Evolutionary conservation across 2,797 vertebrate genomes (phyloP).

Genomic region (Hozukius guyotensis): DNA sequence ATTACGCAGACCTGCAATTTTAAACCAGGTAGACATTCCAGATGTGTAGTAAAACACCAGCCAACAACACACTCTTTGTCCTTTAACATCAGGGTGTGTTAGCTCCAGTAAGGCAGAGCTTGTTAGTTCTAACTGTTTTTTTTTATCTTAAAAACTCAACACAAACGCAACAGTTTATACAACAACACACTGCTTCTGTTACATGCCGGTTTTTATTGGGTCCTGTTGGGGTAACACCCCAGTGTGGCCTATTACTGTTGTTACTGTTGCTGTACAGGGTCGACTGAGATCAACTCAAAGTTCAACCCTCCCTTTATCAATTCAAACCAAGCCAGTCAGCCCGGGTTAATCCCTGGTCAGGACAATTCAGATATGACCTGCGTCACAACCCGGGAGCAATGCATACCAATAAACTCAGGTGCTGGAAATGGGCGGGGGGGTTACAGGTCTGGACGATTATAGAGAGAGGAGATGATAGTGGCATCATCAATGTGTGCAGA

Average conservation of each 20-base stretch:
- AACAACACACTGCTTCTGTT: neutral
- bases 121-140: slow-evolving; percentile 11
- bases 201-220: slow-evolving; percentile 39
- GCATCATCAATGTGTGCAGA: too few species aligned
- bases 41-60: slow-evolving; percentile 15
- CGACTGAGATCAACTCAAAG: neutral
- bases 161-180: slow-evolving; percentile 11
- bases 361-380: too few species aligned
- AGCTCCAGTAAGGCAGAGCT: slow-evolving; percentile 1
- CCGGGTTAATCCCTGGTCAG: too few species aligned
- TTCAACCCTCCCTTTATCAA: too few species aligned
- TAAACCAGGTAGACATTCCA: slow-evolving; percentile 5
- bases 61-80: slow-evolving; percentile 25
- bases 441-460: too few species aligned
- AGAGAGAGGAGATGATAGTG: too few species aligned
- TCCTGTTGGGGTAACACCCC: slow-evolving; percentile 22
- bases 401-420: too few species aligned
- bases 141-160: slow-evolving; percentile 15
- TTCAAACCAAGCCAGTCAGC: too few species aligned
- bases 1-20: neutral
- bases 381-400: too few species aligned
- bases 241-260: slow-evolving; percentile 25
- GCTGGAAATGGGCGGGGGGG: too few species aligned
- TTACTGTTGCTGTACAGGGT: neutral
- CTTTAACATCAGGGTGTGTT: slow-evolving; percentile 32